phyloP scores from a whole-genome alignment of 2,888 invertebrate genomes.

The Stenoptilia bipunctidactyla region DNA sequence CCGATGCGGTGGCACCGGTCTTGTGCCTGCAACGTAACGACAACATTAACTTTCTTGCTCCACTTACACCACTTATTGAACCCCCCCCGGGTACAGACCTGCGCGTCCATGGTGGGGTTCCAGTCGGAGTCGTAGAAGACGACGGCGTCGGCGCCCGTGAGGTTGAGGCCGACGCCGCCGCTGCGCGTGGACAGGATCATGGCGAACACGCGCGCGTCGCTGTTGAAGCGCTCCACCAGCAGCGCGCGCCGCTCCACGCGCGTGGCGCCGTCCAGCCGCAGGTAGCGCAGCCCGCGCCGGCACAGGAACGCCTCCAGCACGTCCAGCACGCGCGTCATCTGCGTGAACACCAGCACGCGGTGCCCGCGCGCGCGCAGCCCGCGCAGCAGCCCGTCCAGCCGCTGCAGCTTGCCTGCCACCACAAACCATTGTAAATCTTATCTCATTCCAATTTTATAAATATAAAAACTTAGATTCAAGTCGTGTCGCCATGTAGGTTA shows the following conservation, averaged over 20 bases:
- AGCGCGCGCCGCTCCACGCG: slow-evolving; percentile 94
- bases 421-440: neutral
- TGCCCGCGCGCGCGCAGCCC: slow-evolving; percentile 87
- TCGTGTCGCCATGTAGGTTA: no score
- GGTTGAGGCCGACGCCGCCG: slow-evolving; percentile 97
- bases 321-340: slow-evolving; percentile 99
- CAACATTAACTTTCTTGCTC: no score
- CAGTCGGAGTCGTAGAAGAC: slow-evolving; percentile 99
- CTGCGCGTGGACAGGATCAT: slow-evolving; percentile 98
- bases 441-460: no score
- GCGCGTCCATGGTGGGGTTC: slow-evolving; percentile 99
- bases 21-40: no score
- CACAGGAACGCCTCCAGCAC: slow-evolving; percentile 97
- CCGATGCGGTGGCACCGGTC: slow-evolving; percentile 99
- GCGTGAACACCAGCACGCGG: slow-evolving; percentile 96
- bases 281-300: slow-evolving; percentile 96
- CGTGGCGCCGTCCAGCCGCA: slow-evolving; percentile 96
- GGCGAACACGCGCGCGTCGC: slow-evolving; percentile 93
- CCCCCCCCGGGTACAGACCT: no score
- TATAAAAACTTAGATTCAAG: no score
- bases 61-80: no score
- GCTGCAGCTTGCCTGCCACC: slow-evolving; percentile 85
- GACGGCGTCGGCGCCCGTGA: slow-evolving; percentile 98
- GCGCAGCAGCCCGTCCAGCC: slow-evolving; percentile 85
- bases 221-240: slow-evolving; percentile 98